Base-by-base conservation (phyloP, 2,888 invertebrate genomes). In the Electrophaes corylata region DNA sequence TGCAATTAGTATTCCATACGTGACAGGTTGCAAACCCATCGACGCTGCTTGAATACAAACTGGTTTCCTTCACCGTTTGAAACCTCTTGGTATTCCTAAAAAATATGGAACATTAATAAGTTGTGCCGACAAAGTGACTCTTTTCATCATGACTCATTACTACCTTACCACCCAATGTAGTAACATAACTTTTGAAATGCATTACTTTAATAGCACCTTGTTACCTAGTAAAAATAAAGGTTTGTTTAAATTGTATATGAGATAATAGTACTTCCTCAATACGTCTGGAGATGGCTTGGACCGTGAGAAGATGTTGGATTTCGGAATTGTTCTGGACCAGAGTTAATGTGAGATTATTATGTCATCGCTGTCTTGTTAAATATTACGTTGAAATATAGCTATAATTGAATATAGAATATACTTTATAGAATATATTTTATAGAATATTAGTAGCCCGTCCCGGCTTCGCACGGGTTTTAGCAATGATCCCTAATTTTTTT, bases 211-310 rank as follows among this genome's bases (percentile, higher is more conserved):
- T 84, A 78, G 81, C 69, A 73, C 67, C 84, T 86, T 70, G 86
- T 86, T 86, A 84, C 84, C n/a, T 75, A 72, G 63, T 65, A 60
- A 65, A 62, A 55, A 61, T 61, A 57, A 59, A 52, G 64, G 70
- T 77, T 77, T 86, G 84, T 83, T 78, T 88, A 82, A 81, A 74
- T 85, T 82, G n/a, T 75, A 75, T 76, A 83, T 79, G 78, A 81
- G 79, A 86, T 88, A 88, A 88, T 88, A 78, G 65, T 72, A 86
- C 86, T 88, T 89, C 88, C 84, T 84, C 81, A 86, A 86, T 83
- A 85, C 84, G 81, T 85, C 75, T 83, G 79, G 72, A 80, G 84
- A 84, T 86, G 86, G 86, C 81, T 84, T 45, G 52, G 77, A 81
- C 67, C 89, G 89, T 89, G 89, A 88, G 88, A 43, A 90, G 57